Conservation (phyloP, 2,888 invertebrate species). For the Branchellion lobata region DNA sequence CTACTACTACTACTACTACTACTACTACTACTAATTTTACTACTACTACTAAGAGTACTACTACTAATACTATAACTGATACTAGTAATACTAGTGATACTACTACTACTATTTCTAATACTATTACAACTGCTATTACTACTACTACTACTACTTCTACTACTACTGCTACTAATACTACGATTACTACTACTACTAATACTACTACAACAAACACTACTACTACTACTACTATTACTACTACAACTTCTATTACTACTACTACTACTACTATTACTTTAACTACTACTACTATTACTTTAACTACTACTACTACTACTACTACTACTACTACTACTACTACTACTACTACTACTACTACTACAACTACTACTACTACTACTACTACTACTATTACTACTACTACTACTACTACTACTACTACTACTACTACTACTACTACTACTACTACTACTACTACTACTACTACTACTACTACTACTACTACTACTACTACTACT, state of each 20-base stretch:
- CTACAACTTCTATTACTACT: slow-evolving; percentile 12
- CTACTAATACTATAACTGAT: background rate
- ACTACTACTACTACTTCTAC: background rate
- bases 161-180: background rate
- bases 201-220: background rate
- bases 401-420: background rate
- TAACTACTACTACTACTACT: background rate
- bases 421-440: slow-evolving; percentile 2
- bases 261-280: background rate
- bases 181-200: background rate
- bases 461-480: background rate
- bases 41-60: background rate
- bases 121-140: background rate
- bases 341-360: background rate
- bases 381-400: background rate
- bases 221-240: slow-evolving; percentile 3
- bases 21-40: background rate
- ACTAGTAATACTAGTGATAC: background rate
- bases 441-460: background rate
- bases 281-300: background rate
- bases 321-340: background rate
- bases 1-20: background rate
- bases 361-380: background rate
- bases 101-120: background rate
- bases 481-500: slow-evolving; percentile 1